Conservation (phyloP, 2,888 invertebrate species). For the Limenitis camilla region DNA sequence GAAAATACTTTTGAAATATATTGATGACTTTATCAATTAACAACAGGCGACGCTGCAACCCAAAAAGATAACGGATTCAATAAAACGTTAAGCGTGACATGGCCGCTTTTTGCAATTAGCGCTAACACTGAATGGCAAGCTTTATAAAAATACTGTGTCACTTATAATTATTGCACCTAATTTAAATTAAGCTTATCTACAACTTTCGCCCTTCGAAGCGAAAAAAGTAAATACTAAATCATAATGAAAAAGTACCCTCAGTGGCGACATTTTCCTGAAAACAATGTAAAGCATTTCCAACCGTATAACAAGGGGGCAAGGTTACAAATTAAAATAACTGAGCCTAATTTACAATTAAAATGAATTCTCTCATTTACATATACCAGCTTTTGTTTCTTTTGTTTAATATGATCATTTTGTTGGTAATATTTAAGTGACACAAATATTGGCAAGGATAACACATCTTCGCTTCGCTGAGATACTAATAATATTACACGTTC, state of each 20-base stretch:
- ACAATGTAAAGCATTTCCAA: not conserved
- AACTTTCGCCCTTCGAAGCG: slow-evolving; percentile 10
- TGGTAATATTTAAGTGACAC: not conserved
- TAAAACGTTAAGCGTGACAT: too few relatives aligned
- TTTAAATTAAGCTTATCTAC: slow-evolving; percentile 9
- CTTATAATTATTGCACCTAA: slow-evolving; percentile 7
- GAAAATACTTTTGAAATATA: too few relatives aligned
- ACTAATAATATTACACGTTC: too few relatives aligned
- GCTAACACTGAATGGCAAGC: too few relatives aligned
- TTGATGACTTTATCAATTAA: too few relatives aligned
- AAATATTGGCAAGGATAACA: not conserved
- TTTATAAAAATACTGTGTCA: too few relatives aligned
- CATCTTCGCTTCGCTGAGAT: not conserved
- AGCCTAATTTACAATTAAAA: slow-evolving; percentile 20
- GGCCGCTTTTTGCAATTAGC: too few relatives aligned
- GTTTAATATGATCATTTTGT: slow-evolving; percentile 10
- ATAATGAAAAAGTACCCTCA: slow-evolving; percentile 12
- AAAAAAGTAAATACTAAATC: slow-evolving; percentile 15
- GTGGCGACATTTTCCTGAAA: slow-evolving; percentile 1
- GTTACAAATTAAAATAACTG: slow-evolving; percentile 2
- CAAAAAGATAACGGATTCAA: too few relatives aligned
- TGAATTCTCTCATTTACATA: slow-evolving; percentile 15
- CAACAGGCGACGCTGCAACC: too few relatives aligned
- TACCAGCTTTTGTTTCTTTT: slow-evolving; percentile 10
- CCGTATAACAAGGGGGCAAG: slow-evolving; percentile 1